These are phyloP conservation scores for Heliconius eleuchia DNA, from an alignment of 1,140 invertebrate species.

Conservation along the genomic window DNA sequence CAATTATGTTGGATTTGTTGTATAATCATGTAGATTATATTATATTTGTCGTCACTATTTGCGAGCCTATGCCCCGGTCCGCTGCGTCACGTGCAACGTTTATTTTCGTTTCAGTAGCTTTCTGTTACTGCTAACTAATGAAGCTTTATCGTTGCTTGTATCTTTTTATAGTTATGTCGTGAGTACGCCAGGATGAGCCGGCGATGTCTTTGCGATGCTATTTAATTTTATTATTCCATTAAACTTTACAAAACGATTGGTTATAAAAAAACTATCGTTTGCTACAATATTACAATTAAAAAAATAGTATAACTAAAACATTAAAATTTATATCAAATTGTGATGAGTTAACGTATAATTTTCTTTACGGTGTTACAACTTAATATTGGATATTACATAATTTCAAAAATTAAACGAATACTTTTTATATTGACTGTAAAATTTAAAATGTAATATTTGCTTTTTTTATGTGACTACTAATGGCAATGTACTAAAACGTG, in stretches of 20 bases:
- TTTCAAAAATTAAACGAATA: too few relatives aligned
- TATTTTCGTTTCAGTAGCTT: slow-evolving; percentile 57
- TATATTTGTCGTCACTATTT: slow-evolving; percentile 31
- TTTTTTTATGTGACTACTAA: neutral
- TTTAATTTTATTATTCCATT: neutral
- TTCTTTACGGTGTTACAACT: neutral
- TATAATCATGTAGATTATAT: slow-evolving; percentile 26
- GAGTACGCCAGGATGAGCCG: slow-evolving; percentile 7
- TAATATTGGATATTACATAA: neutral
- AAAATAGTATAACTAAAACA: too few relatives aligned
- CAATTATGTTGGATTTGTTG: slow-evolving; percentile 23
- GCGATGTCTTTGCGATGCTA: neutral
- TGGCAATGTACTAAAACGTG: neutral
- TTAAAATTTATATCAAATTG: neutral
- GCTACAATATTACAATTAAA: neutral
- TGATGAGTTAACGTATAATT: neutral
- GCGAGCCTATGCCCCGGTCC: slow-evolving; percentile 34
- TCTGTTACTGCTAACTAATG: slow-evolving; percentile 36
- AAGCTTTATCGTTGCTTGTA: slow-evolving; percentile 40
- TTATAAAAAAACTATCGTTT: neutral
- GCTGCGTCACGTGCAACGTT: slow-evolving; percentile 52
- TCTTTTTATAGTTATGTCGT: slow-evolving; percentile 22
- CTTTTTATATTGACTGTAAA: too few relatives aligned
- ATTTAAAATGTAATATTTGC: too few relatives aligned
- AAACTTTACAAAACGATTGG: neutral